These are phyloP conservation scores for Callorhinus ursinus DNA, from an alignment of 2,113 vertebrate species.

Conservation along the genomic window DNA sequence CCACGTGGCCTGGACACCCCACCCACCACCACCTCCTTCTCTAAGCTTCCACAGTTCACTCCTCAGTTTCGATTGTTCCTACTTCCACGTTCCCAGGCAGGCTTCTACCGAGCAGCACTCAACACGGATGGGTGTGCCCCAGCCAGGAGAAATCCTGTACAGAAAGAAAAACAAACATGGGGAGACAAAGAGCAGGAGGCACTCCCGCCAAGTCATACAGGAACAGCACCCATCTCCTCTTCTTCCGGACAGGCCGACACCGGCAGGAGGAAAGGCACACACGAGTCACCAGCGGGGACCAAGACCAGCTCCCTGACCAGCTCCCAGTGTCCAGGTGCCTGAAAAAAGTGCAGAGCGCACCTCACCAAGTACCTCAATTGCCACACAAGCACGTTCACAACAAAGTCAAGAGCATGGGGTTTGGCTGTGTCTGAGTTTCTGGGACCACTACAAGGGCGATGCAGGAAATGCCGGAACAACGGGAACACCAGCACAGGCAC, in stretches of 20 bases:
- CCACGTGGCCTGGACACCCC: not conserved
- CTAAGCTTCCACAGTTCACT: not conserved
- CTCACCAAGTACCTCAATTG: accelerated
- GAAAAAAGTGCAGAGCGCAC: accelerated
- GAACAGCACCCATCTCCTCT: not conserved
- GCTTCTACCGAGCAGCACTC: not conserved
- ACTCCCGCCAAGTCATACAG: not conserved
- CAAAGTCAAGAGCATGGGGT: not conserved
- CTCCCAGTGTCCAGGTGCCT: accelerated
- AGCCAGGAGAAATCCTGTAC: not conserved
- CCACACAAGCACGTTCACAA: accelerated
- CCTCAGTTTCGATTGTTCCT: not conserved
- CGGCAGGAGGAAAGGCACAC: not conserved
- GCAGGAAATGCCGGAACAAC: not conserved
- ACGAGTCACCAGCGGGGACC: not conserved
- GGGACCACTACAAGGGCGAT: not conserved
- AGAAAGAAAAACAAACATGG: not conserved
- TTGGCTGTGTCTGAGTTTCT: not conserved
- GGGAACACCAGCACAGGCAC: accelerated
- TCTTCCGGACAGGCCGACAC: not conserved
- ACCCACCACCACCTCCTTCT: not conserved
- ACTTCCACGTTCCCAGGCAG: not conserved
- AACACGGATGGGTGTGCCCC: not conserved
- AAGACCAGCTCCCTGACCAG: no score
- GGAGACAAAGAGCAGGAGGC: not conserved